These are phyloP conservation scores for Elymnias hypermnestra DNA, from an alignment of 1,140 invertebrate genomes.

Conservation along the genomic window DNA sequence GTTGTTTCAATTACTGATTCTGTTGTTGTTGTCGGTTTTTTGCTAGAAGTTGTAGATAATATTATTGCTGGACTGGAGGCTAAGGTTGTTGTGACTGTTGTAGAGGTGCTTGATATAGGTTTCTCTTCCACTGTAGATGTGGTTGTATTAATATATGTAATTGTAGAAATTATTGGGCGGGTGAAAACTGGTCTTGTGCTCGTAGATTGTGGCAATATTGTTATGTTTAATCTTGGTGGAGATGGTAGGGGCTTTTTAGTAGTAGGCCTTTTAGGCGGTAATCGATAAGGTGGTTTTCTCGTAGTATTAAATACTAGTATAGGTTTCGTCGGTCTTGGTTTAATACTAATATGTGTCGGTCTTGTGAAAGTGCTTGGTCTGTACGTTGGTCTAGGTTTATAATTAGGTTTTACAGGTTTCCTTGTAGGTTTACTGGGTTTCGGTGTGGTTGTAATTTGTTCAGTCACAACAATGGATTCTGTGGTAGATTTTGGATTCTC, in stretches of 20 bases:
- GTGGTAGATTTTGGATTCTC: constrained; percentile 23
- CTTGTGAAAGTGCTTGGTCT: constrained; percentile 52
- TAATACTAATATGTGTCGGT: constrained; percentile 48
- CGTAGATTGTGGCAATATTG: constrained; percentile 74
- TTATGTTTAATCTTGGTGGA: constrained; percentile 74
- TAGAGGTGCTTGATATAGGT: constrained; percentile 20
- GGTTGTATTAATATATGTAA: constrained; percentile 70
- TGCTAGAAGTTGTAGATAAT: constrained; percentile 7
- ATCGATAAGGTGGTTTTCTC: constrained; percentile 51
- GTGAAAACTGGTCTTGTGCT: constrained; percentile 56
- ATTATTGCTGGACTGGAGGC: constrained; percentile 15
- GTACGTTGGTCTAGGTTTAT: constrained; percentile 50
- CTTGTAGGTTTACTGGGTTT: constrained; percentile 44
- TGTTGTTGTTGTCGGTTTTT: constrained; percentile 22
- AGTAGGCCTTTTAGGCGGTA: constrained; percentile 51
- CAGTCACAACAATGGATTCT: constrained; percentile 21
- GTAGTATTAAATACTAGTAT: constrained; percentile 41
- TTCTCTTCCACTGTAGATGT: constrained; percentile 35
- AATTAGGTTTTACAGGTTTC: constrained; percentile 45
- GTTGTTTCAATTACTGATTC: constrained; percentile 30
- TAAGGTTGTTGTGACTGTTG: constrained; percentile 18
- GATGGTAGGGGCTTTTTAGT: constrained; percentile 60
- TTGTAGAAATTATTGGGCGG: constrained; percentile 50
- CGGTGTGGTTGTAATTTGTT: constrained; percentile 22
- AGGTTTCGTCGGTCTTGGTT: constrained; percentile 61